Percentiles rank a stretch among this genome's conserved stretches.
Evolutionary conservation across 2,113 vertebrate genomes (phyloP).

Genomic region (Gopherus evgoodei): DNA sequence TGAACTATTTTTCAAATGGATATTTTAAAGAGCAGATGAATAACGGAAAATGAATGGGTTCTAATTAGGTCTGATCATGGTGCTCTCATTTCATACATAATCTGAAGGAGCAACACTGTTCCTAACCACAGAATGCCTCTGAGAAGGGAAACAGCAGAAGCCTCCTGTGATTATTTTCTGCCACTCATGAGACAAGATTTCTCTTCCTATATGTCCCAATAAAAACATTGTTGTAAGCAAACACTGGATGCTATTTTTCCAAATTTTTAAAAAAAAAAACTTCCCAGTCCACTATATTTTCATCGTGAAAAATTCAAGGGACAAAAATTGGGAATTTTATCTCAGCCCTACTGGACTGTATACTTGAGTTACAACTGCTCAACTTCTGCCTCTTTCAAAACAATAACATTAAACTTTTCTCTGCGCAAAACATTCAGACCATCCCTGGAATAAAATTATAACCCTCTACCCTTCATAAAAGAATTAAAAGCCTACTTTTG

Average conservation of each 20-base stretch:
- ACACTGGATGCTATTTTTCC: background rate
- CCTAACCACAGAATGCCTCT: accelerated
- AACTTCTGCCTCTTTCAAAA: background rate
- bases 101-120: accelerated
- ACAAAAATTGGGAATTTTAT: background rate
- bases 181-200: background rate
- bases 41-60: background rate
- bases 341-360: background rate
- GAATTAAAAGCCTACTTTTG: background rate
- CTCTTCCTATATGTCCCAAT: background rate
- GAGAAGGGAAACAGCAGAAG: background rate
- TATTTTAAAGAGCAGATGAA: background rate
- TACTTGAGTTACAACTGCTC: background rate
- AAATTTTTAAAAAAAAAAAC: background rate
- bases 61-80: background rate
- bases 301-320: background rate
- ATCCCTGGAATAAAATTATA: slow-evolving; percentile 15
- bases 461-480: slow-evolving; percentile 5
- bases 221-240: background rate
- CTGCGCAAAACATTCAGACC: background rate
- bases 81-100: background rate
- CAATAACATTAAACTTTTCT: background rate
- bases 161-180: accelerated
- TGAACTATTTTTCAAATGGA: background rate
- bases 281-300: background rate